Evolutionary conservation across 2,113 vertebrate genomes (phyloP).

Genomic region (Camelus dromedarius): DNA sequence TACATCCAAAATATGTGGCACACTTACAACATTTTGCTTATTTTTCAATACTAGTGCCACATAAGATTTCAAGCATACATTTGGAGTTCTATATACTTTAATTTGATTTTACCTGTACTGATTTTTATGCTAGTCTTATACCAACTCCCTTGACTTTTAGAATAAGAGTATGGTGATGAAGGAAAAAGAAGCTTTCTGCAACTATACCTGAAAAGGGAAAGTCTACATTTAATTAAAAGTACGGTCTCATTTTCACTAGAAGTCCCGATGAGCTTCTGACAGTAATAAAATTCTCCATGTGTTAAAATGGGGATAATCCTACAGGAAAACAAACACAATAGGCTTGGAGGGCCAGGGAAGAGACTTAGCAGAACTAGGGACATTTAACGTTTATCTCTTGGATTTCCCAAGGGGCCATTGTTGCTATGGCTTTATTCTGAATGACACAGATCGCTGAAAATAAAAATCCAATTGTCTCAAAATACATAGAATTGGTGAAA

Average conservation of each 20-base stretch:
- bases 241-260: not conserved
- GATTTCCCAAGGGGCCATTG: conserved; percentile 16
- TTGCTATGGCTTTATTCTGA: conserved; percentile 2
- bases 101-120: not conserved
- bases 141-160: not conserved
- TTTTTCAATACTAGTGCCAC: not conserved
- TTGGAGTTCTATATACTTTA: not conserved
- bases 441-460: not conserved
- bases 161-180: not conserved
- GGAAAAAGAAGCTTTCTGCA: not conserved
- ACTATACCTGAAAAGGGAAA: not conserved
- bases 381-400: conserved; percentile 5
- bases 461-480: conserved; percentile 59
- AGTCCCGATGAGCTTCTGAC: not conserved
- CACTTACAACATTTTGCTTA: not conserved
- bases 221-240: not conserved
- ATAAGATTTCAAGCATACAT: not conserved
- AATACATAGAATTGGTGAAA: conserved; percentile 35
- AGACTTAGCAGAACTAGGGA: conserved; percentile 4
- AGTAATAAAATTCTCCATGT: not conserved
- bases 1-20: not conserved
- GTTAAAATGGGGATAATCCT: conserved; percentile 36
- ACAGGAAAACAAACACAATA: not conserved
- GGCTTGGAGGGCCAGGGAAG: not conserved
- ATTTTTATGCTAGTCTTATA: not conserved